Evolutionary conservation across 2,113 vertebrate genomes (phyloP).

Genomic region (Tetrao urogallus): DNA sequence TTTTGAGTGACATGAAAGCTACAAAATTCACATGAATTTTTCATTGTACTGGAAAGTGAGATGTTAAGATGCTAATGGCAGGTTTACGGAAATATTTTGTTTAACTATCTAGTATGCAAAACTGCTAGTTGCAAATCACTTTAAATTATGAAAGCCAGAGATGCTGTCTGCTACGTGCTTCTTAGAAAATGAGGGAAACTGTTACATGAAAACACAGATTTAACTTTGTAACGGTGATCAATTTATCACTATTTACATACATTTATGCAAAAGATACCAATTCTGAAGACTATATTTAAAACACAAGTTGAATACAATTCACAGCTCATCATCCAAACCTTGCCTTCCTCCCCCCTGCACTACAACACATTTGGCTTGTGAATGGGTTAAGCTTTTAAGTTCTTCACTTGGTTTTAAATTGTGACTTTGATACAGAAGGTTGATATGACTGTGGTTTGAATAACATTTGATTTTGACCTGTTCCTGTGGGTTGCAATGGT

Average conservation of each 20-base stretch:
- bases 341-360: constrained; percentile 31
- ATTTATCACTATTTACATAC: background rate
- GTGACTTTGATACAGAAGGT: constrained; percentile 81
- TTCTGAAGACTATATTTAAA: constrained; percentile 32
- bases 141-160: constrained; percentile 19
- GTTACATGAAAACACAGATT: background rate
- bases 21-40: constrained; percentile 55
- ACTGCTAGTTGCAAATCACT: constrained; percentile 20
- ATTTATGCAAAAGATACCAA: background rate
- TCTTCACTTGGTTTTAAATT: constrained; percentile 79
- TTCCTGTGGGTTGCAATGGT: constrained; percentile 80
- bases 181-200: background rate
- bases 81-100: constrained; percentile 68
- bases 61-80: constrained; percentile 59
- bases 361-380: constrained; percentile 64
- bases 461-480: constrained; percentile 87
- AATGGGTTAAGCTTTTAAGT: constrained; percentile 83
- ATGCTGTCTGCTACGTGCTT: background rate
- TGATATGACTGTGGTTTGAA: constrained; percentile 85
- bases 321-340: constrained; percentile 14
- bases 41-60: constrained; percentile 64
- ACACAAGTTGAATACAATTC: constrained; percentile 15
- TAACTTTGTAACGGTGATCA: background rate
- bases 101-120: constrained; percentile 62
- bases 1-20: constrained; percentile 52